These are phyloP conservation scores for Leptopterna dolabrata DNA, from an alignment of 2,888 invertebrate genomes.

Conservation along the genomic window DNA sequence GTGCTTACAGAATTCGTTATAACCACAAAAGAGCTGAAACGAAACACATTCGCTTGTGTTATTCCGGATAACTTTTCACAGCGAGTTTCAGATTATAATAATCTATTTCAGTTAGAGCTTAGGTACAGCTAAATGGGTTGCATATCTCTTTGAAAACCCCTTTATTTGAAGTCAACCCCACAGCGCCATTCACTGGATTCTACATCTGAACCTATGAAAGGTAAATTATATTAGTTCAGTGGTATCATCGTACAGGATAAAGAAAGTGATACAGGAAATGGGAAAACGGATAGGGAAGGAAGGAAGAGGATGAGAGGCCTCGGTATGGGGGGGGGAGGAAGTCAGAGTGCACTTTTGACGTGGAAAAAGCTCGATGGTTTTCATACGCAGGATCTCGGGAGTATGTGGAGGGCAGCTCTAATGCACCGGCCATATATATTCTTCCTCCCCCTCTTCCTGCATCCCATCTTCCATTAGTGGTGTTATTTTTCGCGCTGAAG, in stretches of 20 bases:
- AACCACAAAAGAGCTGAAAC: no score
- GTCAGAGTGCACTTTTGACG: constrained; percentile 3
- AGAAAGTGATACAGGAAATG: neutral
- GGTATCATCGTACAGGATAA: neutral
- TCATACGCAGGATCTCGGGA: neutral
- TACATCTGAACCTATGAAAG: no score
- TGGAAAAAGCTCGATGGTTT: neutral
- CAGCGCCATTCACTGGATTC: no score
- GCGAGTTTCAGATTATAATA: no score
- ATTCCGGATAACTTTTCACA: no score
- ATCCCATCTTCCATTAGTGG: constrained; percentile 26
- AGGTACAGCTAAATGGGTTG: no score
- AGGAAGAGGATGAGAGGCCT: neutral
- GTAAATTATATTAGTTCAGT: neutral
- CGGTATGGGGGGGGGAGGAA: neutral
- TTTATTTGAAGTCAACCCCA: no score
- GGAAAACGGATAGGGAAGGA: neutral
- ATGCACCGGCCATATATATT: constrained; percentile 31
- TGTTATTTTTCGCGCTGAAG: neutral
- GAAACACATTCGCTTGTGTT: no score
- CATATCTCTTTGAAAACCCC: no score
- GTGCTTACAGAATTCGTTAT: no score
- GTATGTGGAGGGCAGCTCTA: constrained; percentile 22
- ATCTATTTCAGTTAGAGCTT: no score
- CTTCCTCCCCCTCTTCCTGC: neutral